These are phyloP conservation scores for Yponomeuta sedellus DNA, from an alignment of 2,888 invertebrate species.

Conservation along the genomic window DNA sequence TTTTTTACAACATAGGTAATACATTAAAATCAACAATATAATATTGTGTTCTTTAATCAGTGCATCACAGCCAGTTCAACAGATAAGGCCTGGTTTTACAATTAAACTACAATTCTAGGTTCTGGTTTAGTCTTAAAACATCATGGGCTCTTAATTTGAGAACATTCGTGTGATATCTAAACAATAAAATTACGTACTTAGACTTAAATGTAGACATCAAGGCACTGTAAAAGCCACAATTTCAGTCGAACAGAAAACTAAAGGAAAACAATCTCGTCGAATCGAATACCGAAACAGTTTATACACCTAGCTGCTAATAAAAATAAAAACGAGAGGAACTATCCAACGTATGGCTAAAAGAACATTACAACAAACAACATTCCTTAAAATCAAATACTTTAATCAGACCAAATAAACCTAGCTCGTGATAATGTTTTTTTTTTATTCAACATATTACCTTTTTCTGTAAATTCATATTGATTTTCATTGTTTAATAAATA, in stretches of 20 bases:
- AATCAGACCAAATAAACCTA: too few relatives aligned
- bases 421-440: neutral
- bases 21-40: neutral
- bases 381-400: neutral
- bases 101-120: neutral
- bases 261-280: neutral
- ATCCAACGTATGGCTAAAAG: neutral
- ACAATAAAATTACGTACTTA: neutral
- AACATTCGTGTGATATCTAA: slow-evolving; percentile 1
- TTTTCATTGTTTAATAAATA: neutral
- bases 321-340: slow-evolving; percentile 1
- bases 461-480: neutral
- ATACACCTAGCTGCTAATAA: neutral
- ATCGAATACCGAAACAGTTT: neutral
- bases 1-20: slow-evolving; percentile 17
- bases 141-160: neutral
- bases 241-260: neutral
- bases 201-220: neutral
- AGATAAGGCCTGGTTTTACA: slow-evolving; percentile 10
- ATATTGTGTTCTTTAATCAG: slow-evolving; percentile 18
- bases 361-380: neutral
- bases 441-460: neutral
- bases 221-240: neutral
- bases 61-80: slow-evolving; percentile 23
- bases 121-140: neutral